A percentile compares a stretch with the other conserved stretches of the same genome.
Evolutionary conservation across 2,113 vertebrate species (phyloP).

Genomic region (Ammodytes marinus): DNA sequence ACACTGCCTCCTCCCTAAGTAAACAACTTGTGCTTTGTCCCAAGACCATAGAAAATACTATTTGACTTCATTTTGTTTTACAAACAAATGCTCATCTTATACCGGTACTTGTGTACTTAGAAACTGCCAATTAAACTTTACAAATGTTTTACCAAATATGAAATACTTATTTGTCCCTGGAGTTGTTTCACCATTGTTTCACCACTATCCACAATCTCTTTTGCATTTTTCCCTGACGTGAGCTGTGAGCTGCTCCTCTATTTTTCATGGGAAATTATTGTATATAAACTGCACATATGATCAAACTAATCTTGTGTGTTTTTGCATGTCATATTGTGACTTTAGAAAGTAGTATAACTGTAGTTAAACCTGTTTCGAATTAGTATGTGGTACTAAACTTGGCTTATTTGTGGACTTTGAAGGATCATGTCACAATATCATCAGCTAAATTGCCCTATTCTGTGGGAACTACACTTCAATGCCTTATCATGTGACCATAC

Average conservation of each 20-base stretch:
- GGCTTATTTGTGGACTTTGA: constrained; percentile 2
- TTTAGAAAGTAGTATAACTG: background rate
- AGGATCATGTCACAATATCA: background rate
- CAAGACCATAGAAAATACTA: background rate
- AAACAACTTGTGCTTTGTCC: background rate
- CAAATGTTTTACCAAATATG: background rate
- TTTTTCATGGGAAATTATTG: background rate
- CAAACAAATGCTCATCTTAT: background rate
- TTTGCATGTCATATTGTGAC: background rate
- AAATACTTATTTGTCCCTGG: background rate
- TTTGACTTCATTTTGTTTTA: background rate
- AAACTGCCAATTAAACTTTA: background rate
- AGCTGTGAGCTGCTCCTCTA: background rate
- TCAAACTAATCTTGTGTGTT: background rate
- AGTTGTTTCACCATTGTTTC: background rate
- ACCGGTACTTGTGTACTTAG: background rate
- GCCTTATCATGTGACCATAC: background rate
- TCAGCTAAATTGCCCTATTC: background rate
- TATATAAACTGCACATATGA: too few relatives aligned
- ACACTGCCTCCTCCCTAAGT: background rate
- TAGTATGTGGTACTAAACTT: background rate
- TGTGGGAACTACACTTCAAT: background rate
- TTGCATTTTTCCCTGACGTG: too few relatives aligned
- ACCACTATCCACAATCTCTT: background rate
- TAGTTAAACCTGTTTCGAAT: background rate